Evolutionary conservation across 2,113 vertebrate species (phyloP).

Genomic region (Gymnobelideus leadbeateri): DNA sequence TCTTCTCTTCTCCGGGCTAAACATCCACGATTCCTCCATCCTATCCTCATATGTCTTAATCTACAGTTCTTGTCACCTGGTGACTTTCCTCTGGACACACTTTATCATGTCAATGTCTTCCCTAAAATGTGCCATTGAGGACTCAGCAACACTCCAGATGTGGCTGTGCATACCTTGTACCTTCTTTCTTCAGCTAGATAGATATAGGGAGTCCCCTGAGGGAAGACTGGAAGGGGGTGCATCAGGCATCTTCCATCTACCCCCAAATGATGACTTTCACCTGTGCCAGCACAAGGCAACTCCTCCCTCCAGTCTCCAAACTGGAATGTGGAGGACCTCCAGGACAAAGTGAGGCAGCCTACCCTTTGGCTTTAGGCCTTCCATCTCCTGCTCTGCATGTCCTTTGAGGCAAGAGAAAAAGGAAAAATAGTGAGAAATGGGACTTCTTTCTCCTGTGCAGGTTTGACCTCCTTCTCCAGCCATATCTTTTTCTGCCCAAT

Average conservation of each 20-base stretch:
- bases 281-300: neutral
- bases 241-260: neutral
- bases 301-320: neutral
- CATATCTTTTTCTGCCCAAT: no score
- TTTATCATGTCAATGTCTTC: neutral
- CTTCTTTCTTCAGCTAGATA: neutral
- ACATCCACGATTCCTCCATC: neutral
- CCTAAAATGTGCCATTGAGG: neutral
- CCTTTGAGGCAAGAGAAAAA: neutral
- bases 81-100: no score
- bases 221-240: neutral
- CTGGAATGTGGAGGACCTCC: neutral
- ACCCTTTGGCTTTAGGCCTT: neutral
- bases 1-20: neutral
- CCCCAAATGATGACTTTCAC: neutral
- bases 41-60: neutral
- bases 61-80: neutral
- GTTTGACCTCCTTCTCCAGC: no score
- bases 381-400: neutral
- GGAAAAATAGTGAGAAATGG: neutral
- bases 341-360: neutral
- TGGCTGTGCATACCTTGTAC: neutral
- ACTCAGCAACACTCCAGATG: neutral
- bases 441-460: neutral
- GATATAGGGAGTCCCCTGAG: neutral